Percentiles rank a stretch among this genome's conserved stretches.
These are phyloP conservation scores for Synanthedon andrenaeformis DNA, from an alignment of 2,888 invertebrate genomes.

Conservation along the genomic window DNA sequence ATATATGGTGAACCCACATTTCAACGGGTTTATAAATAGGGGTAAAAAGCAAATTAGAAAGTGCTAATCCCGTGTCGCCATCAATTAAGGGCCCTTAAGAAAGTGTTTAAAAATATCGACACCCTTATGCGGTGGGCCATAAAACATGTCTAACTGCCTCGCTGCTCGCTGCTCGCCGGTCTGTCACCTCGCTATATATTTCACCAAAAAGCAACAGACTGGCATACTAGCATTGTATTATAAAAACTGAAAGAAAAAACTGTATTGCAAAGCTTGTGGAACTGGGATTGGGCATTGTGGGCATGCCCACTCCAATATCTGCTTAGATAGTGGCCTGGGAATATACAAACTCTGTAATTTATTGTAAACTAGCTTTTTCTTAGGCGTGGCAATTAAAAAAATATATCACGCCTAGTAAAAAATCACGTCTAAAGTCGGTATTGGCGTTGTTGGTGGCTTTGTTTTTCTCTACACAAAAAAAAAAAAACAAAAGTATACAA, in stretches of 20 bases:
- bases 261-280: background rate
- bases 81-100: conserved; percentile 29
- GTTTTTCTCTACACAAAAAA: no score
- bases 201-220: conserved; percentile 18
- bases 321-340: no score
- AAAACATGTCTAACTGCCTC: conserved; percentile 17
- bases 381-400: no score
- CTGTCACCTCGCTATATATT: conserved; percentile 11
- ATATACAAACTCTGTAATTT: no score
- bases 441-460: no score
- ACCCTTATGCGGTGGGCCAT: conserved; percentile 17
- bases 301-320: no score
- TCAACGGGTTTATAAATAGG: conserved; percentile 20
- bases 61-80: conserved; percentile 37
- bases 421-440: no score
- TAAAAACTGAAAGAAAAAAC: conserved; percentile 20
- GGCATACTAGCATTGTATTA: conserved; percentile 1
- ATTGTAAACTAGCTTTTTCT: no score
- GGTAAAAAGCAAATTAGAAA: conserved; percentile 28
- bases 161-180: conserved; percentile 14
- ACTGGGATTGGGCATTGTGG: no score
- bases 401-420: no score
- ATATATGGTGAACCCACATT: conserved; percentile 10
- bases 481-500: no score
- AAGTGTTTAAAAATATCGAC: conserved; percentile 27